Conservation (phyloP, 2,888 invertebrate genomes). For the Trissonchulus sp. region DNA sequence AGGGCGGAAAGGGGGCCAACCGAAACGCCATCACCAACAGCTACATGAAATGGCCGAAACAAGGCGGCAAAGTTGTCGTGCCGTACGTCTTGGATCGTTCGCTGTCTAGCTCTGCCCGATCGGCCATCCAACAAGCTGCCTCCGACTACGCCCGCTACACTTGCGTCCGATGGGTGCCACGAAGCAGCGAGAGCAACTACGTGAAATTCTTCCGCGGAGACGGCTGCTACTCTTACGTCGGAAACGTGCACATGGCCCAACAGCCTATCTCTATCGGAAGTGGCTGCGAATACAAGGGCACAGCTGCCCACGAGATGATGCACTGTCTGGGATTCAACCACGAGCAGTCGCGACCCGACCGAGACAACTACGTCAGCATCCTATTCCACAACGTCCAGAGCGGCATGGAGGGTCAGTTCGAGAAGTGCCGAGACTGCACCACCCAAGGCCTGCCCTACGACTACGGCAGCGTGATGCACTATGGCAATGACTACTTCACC, state of each 20-base stretch:
- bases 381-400: slow-evolving; percentile 48
- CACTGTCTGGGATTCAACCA: slow-evolving; percentile 9
- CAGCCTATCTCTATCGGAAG: not conserved
- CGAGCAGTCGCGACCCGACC: slow-evolving; percentile 43
- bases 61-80: not conserved
- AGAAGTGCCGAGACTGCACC: slow-evolving; percentile 7
- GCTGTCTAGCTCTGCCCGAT: not conserved
- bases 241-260: slow-evolving; percentile 26
- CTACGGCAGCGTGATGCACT: slow-evolving; percentile 20
- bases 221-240: slow-evolving; percentile 50
- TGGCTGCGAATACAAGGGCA: not conserved
- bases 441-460: slow-evolving; percentile 5
- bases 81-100: not conserved
- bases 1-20: not conserved
- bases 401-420: slow-evolving; percentile 42
- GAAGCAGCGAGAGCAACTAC: slow-evolving; percentile 43
- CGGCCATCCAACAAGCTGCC: not conserved
- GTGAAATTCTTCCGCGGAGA: slow-evolving; percentile 50
- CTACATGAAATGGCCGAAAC: not conserved
- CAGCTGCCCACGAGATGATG: not conserved
- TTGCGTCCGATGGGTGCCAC: not conserved
- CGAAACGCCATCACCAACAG: not conserved
- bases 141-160: not conserved
- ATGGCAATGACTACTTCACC: slow-evolving; percentile 46
- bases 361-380: slow-evolving; percentile 50